Evolutionary conservation across 2,113 vertebrate genomes (phyloP).

Genomic region (Apteryx mantelli): DNA sequence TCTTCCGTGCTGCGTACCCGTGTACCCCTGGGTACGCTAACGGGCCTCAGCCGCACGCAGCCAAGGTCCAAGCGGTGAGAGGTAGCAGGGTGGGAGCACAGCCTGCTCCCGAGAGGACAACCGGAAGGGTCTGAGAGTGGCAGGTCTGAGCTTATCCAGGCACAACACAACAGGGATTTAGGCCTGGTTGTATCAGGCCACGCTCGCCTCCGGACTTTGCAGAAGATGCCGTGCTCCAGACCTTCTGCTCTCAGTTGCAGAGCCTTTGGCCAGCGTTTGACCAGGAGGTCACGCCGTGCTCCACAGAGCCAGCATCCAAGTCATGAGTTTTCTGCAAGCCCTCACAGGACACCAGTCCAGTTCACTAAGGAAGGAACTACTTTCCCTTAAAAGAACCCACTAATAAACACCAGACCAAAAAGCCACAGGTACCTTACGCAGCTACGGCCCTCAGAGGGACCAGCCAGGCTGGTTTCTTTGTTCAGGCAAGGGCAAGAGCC

Average conservation of each 20-base stretch:
- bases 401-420: neutral
- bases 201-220: neutral
- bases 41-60: neutral
- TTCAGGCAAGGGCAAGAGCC: neutral
- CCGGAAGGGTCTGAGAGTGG: neutral
- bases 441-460: neutral
- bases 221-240: neutral
- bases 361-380: neutral
- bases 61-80: fast-evolving
- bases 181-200: neutral
- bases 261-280: neutral
- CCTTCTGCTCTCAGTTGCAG: neutral
- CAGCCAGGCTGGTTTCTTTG: neutral
- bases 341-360: neutral
- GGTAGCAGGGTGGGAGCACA: neutral
- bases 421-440: neutral
- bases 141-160: neutral
- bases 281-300: neutral
- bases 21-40: neutral
- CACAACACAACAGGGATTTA: neutral
- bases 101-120: neutral
- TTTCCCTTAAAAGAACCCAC: neutral
- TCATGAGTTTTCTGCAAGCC: neutral
- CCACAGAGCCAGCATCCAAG: neutral
- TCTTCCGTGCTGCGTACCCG: neutral